Base-by-base conservation (phyloP, 2,113 vertebrate genomes). In the Acinonyx jubatus region DNA sequence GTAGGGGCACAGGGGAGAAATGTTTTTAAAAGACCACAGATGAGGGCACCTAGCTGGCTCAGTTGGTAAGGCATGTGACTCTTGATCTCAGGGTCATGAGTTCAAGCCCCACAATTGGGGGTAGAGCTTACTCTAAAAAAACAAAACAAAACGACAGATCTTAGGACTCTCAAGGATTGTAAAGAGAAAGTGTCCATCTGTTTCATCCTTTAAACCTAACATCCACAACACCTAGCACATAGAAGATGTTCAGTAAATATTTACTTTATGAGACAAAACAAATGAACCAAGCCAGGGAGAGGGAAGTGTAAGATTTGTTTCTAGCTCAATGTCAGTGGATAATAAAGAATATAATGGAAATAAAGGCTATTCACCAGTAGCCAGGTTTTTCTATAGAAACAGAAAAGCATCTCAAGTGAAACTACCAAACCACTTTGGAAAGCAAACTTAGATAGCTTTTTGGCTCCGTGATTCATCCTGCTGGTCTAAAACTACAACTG, bases 211-310 rank as follows among this genome's bases (percentile, higher is more conserved):
- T 91, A 50, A 63, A 61, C 16, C 16, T 38, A 45, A 84, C 7
- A 23, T 63, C 65, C 9, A 66, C 31, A 96, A 84, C 23, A 31
- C 33, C 36, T 63, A 36, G 31, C 16, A 48, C 11, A 31, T n/a
- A 29, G n/a, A 76, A 83, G 38, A 52, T 41, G 41, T 63, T 92
- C 69, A 31, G n/a, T 69, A 94, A 57, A 74, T 50, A 84, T 45
- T 78, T 94, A 93, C 2, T 79, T 21, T 63, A 78, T 33, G 36
- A 93, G 36, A 81, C 66, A 21, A 96, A 93, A 93, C 68, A 79
- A 92, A 94, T 36, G 68, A 48, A 76, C 57, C 15, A 25, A 63
- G 15, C 45, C 41, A 86, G 14, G 14, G 81, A 73, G 23, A 83
- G 29, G 10, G 7, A 18, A 80, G 23, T 57, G 9, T 18, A 96